phyloP scores from a whole-genome alignment of 2,888 invertebrate genomes.

The Thymelicus lineola region DNA sequence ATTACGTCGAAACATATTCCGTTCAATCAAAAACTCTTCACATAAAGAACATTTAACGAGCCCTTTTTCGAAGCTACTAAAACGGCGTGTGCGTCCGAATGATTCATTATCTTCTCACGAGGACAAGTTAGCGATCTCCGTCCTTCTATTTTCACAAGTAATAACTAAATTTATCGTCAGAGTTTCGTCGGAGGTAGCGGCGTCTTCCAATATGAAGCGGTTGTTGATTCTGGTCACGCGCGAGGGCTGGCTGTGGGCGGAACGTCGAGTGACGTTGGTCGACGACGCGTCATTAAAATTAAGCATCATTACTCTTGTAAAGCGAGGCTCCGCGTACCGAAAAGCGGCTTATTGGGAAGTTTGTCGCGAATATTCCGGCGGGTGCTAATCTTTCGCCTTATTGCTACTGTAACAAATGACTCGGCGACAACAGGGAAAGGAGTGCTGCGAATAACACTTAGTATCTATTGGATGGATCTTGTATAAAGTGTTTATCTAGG shows the following conservation, averaged over 20 bases:
- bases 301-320: conserved; percentile 84
- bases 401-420: conserved; percentile 78
- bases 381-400: conserved; percentile 76
- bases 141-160: conserved; percentile 85
- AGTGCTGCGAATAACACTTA: conserved; percentile 44
- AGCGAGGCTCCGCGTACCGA: conserved; percentile 71
- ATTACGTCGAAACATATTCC: conserved; percentile 56
- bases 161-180: conserved; percentile 85
- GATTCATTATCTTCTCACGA: conserved; percentile 83
- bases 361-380: conserved; percentile 66
- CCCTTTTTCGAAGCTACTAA: conserved; percentile 80
- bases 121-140: conserved; percentile 84
- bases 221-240: conserved; percentile 73
- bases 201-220: conserved; percentile 75
- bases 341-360: conserved; percentile 78
- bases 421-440: conserved; percentile 42
- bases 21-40: conserved; percentile 75
- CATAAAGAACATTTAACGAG: conserved; percentile 81
- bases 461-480: conserved; percentile 10
- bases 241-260: conserved; percentile 51
- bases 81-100: conserved; percentile 74
- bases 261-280: conserved; percentile 59
- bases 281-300: conserved; percentile 84
- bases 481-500: conserved; percentile 21
- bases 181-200: conserved; percentile 75